Evolutionary conservation across 2,113 vertebrate species (phyloP).

Genomic region (Vulpes vulpes): DNA sequence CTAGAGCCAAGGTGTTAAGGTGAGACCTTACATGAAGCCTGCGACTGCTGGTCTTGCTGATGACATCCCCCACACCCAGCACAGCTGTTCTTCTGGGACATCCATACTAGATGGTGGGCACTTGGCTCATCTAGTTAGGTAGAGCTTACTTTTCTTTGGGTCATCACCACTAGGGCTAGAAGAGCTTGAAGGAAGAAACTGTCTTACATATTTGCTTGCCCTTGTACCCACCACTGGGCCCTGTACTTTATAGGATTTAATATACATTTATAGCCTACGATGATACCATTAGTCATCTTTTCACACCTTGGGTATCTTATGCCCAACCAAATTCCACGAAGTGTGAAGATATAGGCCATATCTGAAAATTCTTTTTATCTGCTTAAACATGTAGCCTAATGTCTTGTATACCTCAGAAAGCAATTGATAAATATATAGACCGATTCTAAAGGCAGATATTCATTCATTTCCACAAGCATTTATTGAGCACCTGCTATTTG

Average conservation of each 20-base stretch:
- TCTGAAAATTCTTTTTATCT: constrained; percentile 32
- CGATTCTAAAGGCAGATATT: constrained; percentile 17
- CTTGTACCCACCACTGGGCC: neutral
- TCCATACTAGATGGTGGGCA: neutral
- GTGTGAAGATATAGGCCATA: neutral
- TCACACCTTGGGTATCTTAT: neutral
- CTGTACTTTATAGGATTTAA: neutral
- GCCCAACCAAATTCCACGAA: constrained; percentile 46
- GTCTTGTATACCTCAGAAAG: constrained; percentile 1
- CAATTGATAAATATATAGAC: neutral
- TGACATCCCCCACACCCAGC: neutral
- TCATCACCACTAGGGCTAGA: neutral
- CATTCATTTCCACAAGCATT: constrained; percentile 9
- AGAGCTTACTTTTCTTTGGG: neutral
- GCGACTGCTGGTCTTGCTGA: neutral
- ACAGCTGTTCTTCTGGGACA: neutral
- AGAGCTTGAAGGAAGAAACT: constrained; percentile 38
- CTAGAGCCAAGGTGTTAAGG: neutral
- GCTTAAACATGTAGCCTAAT: neutral
- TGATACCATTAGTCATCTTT: neutral
- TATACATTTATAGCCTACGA: neutral
- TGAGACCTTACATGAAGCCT: neutral
- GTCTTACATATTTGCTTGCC: neutral
- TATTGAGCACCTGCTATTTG: neutral
- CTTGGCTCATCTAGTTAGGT: neutral